Conservation (phyloP, 2,888 invertebrate species). For the Andricus curvator region DNA sequence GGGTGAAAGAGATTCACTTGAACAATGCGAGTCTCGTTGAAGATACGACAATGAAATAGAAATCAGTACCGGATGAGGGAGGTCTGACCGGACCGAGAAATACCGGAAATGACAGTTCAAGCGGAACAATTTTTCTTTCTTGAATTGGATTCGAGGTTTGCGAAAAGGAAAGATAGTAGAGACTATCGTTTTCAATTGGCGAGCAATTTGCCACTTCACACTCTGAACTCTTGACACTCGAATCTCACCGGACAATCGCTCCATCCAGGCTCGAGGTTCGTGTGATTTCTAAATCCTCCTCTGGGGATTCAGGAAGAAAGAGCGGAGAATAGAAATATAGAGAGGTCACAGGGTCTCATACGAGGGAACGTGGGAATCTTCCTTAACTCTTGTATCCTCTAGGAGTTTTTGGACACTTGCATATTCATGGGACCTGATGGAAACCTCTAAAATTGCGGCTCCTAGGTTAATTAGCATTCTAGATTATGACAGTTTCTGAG, state of each 20-base stretch:
- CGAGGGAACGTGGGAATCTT: conserved; percentile 44
- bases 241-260: conserved; percentile 24
- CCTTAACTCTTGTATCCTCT: conserved; percentile 15
- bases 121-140: conserved; percentile 38
- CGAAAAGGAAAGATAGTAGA: conserved; percentile 13
- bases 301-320: conserved; percentile 8
- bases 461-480: neutral
- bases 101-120: conserved; percentile 58
- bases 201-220: conserved; percentile 30
- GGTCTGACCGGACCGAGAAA: conserved; percentile 56
- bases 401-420: conserved; percentile 22
- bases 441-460: neutral
- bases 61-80: conserved; percentile 66
- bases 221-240: conserved; percentile 23
- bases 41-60: conserved; percentile 64
- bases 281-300: conserved; percentile 37
- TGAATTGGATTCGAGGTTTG: conserved; percentile 13
- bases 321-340: conserved; percentile 25
- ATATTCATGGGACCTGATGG: conserved; percentile 23
- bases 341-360: conserved; percentile 43
- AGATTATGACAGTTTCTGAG: conserved; percentile 4
- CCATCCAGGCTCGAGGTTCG: conserved; percentile 9
- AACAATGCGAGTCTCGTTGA: conserved; percentile 54
- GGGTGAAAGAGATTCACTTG: conserved; percentile 50
- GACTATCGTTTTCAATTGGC: conserved; percentile 11